Conservation (phyloP, 2,113 vertebrate genomes). For the Xiphophorus hellerii region DNA sequence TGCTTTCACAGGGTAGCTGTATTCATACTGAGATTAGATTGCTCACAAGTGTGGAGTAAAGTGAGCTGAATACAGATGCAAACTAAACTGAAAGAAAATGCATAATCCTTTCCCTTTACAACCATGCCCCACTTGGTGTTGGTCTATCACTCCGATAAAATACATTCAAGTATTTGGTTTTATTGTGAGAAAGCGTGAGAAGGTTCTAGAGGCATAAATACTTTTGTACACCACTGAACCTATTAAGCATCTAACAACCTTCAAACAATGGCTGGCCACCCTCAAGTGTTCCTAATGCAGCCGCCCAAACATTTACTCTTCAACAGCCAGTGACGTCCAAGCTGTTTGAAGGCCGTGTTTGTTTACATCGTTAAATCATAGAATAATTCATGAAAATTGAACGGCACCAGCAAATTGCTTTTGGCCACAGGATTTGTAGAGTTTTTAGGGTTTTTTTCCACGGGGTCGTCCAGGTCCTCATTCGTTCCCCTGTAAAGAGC, state of each 20-base stretch:
- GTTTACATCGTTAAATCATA: slow-evolving; percentile 72
- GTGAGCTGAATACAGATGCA: neutral
- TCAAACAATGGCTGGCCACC: slow-evolving; percentile 34
- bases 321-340: slow-evolving; percentile 14
- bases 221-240: neutral
- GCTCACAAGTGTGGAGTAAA: neutral
- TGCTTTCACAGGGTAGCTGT: neutral
- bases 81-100: neutral
- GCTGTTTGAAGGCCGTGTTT: slow-evolving; percentile 42
- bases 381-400: slow-evolving; percentile 69
- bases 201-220: neutral
- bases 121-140: neutral
- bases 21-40: neutral
- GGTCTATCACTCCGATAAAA: neutral
- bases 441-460: slow-evolving; percentile 20
- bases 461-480: slow-evolving; percentile 47
- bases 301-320: slow-evolving; percentile 15
- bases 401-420: slow-evolving; percentile 68
- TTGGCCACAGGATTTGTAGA: slow-evolving; percentile 36
- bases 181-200: neutral
- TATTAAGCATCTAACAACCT: slow-evolving; percentile 30
- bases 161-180: neutral
- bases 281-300: slow-evolving; percentile 17
- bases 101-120: neutral
- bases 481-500: slow-evolving; percentile 59